These are phyloP conservation scores for Oscheius sp. DNA, from an alignment of 2,888 invertebrate genomes.

Conservation along the genomic window DNA sequence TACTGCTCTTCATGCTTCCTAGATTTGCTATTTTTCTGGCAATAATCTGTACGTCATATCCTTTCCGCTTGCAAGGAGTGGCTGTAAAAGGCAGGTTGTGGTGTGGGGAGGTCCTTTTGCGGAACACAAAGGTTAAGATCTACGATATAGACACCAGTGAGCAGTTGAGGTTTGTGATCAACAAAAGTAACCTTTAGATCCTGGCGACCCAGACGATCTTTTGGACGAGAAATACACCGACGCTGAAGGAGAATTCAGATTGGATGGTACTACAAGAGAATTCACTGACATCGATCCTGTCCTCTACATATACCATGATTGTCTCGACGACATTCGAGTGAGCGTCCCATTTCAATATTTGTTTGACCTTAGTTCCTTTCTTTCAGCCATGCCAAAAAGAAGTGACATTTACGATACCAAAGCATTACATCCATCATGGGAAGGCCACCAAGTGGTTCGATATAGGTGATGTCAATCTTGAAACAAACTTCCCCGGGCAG, in stretches of 20 bases:
- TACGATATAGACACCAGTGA: constrained; percentile 60
- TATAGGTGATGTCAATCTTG: constrained; percentile 52
- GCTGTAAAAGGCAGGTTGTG: constrained; percentile 54
- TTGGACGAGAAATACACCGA: constrained; percentile 58
- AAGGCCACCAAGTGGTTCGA: constrained; percentile 49
- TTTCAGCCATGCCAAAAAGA: constrained; percentile 58
- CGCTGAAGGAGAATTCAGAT: constrained; percentile 47
- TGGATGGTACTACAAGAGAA: constrained; percentile 56
- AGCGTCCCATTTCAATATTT: not conserved
- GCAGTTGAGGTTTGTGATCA: not conserved
- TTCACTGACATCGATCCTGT: constrained; percentile 59
- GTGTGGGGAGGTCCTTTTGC: constrained; percentile 48
- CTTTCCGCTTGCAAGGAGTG: constrained; percentile 56
- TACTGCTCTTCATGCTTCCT: not conserved
- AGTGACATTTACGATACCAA: constrained; percentile 52
- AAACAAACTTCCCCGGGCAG: constrained; percentile 44
- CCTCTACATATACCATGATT: constrained; percentile 61
- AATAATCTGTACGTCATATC: not conserved
- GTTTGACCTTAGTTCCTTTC: not conserved
- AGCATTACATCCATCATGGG: constrained; percentile 53
- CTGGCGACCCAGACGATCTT: constrained; percentile 59
- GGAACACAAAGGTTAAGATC: constrained; percentile 58
- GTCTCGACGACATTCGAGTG: constrained; percentile 61
- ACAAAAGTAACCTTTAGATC: constrained; percentile 41
- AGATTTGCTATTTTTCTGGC: not conserved